Evolutionary conservation across 1,140 invertebrate genomes (phyloP), one percentile per base, ranked within the genome.

Genomic region (Pseudomyrmex flavicornis): DNA sequence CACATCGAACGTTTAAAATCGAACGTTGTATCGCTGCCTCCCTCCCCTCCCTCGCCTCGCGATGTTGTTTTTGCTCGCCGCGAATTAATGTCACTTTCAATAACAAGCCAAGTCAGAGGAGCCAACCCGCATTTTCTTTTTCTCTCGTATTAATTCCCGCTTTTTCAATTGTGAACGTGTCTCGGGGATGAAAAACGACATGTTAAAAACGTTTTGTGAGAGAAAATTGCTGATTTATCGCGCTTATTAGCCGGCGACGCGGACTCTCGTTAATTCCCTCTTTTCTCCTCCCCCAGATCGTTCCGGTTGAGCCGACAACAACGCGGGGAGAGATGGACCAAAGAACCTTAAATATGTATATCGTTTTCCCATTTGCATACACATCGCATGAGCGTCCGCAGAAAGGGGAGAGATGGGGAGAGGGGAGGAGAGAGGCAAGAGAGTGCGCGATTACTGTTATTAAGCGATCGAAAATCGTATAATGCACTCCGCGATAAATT

Each of bases 301-400:
- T 35, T 35, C 61, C 10, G 22, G 44, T 54, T 15, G 15, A 35
- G 7, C 1, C 20, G 13, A 22, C 5, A 73, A 62, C n/a, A 75
- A 62, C 56, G 56, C 54, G 56, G 13, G 3, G 9, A 2, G 63
- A 5, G 2, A 17, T 2, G 58, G 12, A 12, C 17, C 9, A 10
- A 54, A 46, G 9, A 12, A 22, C 48, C 44, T 77, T 20, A 77
- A 69, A 69, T 69, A 68, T 54, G 35, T 26, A 20, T 68, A 22
- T 56, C 15, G 46, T 77, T 69, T 48, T 15, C 35, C 35, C 26
- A 77, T 68, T 77, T 77, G 26, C 63, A 77, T 68, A 63, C 35
- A 35, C 26, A 22, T 35, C 46, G 9, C n/a, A 13, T 5, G 9
- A 52, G 12, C 61, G 26, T 59, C n/a, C n/a, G 58, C 2, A 9